A percentile compares a stretch with the other conserved stretches of the same genome.
phyloP scores from a whole-genome alignment of 2,888 invertebrate genomes.

The Himalopsyche tibetana region DNA sequence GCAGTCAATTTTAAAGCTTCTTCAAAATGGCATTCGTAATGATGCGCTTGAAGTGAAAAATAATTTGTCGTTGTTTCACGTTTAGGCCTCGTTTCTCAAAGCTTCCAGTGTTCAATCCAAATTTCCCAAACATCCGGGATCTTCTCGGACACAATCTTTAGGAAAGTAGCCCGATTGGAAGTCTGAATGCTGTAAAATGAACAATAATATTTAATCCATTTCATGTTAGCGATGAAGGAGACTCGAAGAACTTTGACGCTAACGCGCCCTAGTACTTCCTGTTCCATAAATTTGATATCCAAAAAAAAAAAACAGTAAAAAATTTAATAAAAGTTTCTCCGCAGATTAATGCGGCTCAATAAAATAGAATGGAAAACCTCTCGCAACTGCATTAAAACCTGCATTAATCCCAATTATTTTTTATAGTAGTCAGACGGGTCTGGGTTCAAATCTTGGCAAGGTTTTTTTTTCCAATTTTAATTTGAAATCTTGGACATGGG shows the following conservation, averaged over 20 bases:
- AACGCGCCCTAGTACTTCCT: too few relatives aligned
- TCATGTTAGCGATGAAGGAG: too few relatives aligned
- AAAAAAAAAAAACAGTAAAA: too few relatives aligned
- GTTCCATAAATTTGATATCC: too few relatives aligned
- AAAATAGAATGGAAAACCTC: neutral
- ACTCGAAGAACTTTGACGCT: too few relatives aligned
- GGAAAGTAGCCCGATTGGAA: slow-evolving; percentile 85
- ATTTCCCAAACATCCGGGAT: slow-evolving; percentile 76
- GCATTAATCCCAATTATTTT: neutral
- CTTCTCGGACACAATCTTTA: slow-evolving; percentile 84
- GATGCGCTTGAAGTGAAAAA: slow-evolving; percentile 20
- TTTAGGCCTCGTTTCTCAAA: slow-evolving; percentile 8
- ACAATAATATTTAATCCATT: neutral
- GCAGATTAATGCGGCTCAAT: neutral
- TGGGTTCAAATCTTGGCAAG: too few relatives aligned
- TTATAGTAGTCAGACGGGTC: too few relatives aligned
- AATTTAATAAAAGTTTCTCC: too few relatives aligned
- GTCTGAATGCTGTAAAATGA: slow-evolving; percentile 74
- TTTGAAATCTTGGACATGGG: too few relatives aligned
- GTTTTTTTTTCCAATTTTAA: too few relatives aligned
- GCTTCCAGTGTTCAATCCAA: slow-evolving; percentile 71
- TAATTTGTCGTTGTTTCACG: slow-evolving; percentile 9
- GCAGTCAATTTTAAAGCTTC: slow-evolving; percentile 24
- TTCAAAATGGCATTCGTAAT: slow-evolving; percentile 12
- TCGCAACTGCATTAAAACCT: neutral